phyloP scores from a whole-genome alignment of 2,888 invertebrate genomes.

The Dasypogon diadema region DNA sequence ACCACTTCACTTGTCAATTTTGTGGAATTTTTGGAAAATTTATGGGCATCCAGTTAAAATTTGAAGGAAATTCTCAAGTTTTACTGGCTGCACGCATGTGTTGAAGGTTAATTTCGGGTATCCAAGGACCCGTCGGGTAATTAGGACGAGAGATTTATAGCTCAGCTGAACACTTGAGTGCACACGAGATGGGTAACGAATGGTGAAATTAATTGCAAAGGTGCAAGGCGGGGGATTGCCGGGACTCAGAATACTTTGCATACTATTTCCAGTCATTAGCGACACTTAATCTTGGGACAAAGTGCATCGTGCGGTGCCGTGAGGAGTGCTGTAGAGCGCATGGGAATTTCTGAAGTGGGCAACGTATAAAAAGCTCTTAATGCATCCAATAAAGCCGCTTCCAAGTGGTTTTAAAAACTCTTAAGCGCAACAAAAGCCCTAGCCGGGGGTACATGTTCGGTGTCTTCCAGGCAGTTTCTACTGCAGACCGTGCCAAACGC shows the following conservation, averaged over 20 bases:
- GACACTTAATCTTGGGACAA: slow-evolving; percentile 42
- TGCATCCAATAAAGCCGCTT: slow-evolving; percentile 53
- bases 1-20: slow-evolving; percentile 58
- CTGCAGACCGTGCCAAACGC: slow-evolving; percentile 45
- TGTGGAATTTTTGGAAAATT: slow-evolving; percentile 56
- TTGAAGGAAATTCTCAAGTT: slow-evolving; percentile 20
- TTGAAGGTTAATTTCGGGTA: slow-evolving; percentile 53
- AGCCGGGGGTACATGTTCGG: slow-evolving; percentile 5
- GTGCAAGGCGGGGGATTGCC: slow-evolving; percentile 16
- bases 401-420: slow-evolving; percentile 55
- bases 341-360: slow-evolving; percentile 48
- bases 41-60: slow-evolving; percentile 42
- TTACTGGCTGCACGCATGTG: slow-evolving; percentile 47
- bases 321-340: slow-evolving; percentile 9
- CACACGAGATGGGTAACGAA: slow-evolving; percentile 30
- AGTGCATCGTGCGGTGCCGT: slow-evolving; percentile 28
- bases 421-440: slow-evolving; percentile 18
- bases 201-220: slow-evolving; percentile 53
- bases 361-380: slow-evolving; percentile 52
- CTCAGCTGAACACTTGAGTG: slow-evolving; percentile 11
- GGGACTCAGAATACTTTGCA: slow-evolving; percentile 36
- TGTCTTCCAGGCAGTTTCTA: slow-evolving; percentile 40
- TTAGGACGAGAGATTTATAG: slow-evolving; percentile 53
- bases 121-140: slow-evolving; percentile 48
- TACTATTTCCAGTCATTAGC: slow-evolving; percentile 51